These are phyloP conservation scores for Norana najaformis DNA, from an alignment of 2,888 invertebrate species.

Conservation along the genomic window DNA sequence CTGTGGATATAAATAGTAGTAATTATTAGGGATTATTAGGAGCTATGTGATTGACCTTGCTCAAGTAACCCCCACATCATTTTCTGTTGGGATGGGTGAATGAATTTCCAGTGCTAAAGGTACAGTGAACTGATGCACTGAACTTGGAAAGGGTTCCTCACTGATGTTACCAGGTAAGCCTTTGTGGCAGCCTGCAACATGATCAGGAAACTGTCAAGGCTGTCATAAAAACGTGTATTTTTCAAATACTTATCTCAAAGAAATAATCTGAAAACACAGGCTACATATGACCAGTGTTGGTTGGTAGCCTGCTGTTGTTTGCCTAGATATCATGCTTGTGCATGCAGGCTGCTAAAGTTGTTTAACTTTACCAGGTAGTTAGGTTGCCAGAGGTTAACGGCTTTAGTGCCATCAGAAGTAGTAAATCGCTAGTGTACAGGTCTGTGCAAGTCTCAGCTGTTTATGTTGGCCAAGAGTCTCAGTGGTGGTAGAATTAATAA, in stretches of 20 bases:
- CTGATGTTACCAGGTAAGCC: no score
- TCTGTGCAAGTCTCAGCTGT: neutral
- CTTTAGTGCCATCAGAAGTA: neutral
- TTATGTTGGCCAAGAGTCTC: neutral
- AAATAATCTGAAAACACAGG: neutral
- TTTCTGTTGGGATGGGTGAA: no score
- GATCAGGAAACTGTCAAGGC: neutral
- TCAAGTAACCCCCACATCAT: no score
- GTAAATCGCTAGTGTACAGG: neutral
- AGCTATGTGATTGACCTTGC: no score
- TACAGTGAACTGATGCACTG: no score
- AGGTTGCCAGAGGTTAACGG: neutral
- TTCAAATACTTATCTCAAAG: neutral
- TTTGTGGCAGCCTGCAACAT: neutral
- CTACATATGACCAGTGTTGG: neutral
- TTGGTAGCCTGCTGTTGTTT: neutral
- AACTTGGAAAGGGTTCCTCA: no score
- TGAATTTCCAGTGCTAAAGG: no score
- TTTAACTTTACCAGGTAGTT: neutral
- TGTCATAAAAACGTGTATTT: neutral
- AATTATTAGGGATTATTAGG: no score
- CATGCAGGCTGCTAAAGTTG: neutral
- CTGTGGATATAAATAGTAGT: no score
- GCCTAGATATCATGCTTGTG: neutral
- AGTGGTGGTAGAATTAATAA: neutral